Base-by-base conservation (phyloP, 2,113 vertebrate genomes). In the Noturus placidus region DNA sequence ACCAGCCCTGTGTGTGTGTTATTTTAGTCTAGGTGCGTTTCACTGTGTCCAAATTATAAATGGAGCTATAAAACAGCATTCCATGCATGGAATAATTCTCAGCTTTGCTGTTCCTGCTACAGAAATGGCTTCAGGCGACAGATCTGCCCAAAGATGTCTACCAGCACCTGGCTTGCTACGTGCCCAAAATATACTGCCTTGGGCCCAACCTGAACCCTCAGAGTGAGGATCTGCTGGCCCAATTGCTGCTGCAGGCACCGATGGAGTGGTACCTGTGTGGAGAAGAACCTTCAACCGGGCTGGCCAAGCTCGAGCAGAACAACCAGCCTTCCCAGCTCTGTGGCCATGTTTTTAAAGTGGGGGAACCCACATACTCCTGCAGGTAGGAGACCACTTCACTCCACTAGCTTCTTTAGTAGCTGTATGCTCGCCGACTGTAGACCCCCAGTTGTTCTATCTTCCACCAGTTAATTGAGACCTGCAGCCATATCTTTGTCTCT, bases 331-430 rank as follows among this genome's bases (percentile, higher is more conserved):
- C 97, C 13, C 96, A 97, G 38, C 97, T 99, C 63, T 99, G 98
- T 90, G 98, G 98, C 4, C 97, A 97, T 0, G 98, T 99, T 87
- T 99, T 99, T 92, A 99, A 98, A 96, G 97, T 99, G 80, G 98
- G 98, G 77, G 98, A 99, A 78, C 98, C 98, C 91, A 99, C 98
- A 0, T 99, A 99, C 90, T 99, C 97, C 86, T 99, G 98, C 98
- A 99, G 98, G 98, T 99, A 96, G 81, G 86, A 2, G 52, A 35
- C 22, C 77, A 59, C 5, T 25, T 17, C n/a, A 4, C 6, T 33
- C 20, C 30, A 2, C 5, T 2, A 27, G 1, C 27, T 67, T 27
- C 57, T 52, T 76, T 54, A 15, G 5, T 30, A 17, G 27, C 54
- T 86, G 13, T 4, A 61, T 5, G 6, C 19, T 13, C 27, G 9